Conservation (phyloP, 2,797 vertebrate genomes). For the Crenichthys baileyi region DNA sequence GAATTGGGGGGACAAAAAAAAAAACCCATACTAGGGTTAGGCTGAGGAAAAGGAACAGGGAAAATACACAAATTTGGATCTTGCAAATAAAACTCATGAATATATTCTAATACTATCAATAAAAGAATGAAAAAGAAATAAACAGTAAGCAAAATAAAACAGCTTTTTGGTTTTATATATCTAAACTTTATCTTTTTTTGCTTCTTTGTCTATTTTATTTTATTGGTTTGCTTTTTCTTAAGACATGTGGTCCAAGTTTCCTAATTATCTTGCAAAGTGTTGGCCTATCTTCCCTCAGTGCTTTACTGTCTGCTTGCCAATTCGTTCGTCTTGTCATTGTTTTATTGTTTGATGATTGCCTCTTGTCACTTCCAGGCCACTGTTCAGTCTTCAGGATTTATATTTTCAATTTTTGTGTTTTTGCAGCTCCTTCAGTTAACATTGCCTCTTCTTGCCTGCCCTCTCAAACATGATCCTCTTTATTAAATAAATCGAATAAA, state of each 20-base stretch:
- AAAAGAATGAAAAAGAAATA: not conserved
- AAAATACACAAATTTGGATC: no score
- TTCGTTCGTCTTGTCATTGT: not conserved
- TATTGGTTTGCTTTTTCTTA: not conserved
- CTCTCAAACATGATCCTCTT: not conserved
- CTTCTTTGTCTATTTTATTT: not conserved
- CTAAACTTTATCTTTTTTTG: not conserved
- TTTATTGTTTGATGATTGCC: not conserved
- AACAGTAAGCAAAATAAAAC: not conserved
- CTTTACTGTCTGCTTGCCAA: not conserved
- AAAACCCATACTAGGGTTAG: not conserved
- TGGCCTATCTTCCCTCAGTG: not conserved
- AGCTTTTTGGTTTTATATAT: not conserved
- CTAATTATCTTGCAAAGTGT: not conserved
- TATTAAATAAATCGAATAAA: not conserved
- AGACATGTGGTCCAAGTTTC: not conserved
- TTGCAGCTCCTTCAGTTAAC: not conserved
- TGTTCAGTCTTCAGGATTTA: not conserved
- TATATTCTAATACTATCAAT: not conserved
- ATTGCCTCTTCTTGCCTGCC: not conserved
- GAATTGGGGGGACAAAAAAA: not conserved
- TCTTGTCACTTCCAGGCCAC: not conserved
- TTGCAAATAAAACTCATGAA: not conserved
- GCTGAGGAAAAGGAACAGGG: no score
- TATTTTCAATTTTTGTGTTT: not conserved